These are phyloP conservation scores for cattle (Bos taurus) DNA, from an alignment of 2,113 vertebrate genomes.

Conservation along the genomic window ARS-UCD2.0 NC_037336.1:102514501-102515000, in stretches of 20 bases:
- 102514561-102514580: neutral
- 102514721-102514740: no score
- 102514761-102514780: neutral
- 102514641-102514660: neutral
- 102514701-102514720: neutral
- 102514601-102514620: neutral
- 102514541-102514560: neutral
- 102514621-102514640: neutral
- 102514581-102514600: neutral
- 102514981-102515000: neutral
- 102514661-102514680: neutral
- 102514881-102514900: neutral
- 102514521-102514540: neutral
- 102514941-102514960: neutral
- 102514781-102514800: neutral
- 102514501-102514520: neutral
- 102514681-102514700: accelerated
- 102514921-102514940: neutral
- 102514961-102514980: accelerated
- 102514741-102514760: neutral
- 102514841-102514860: neutral
- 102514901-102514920: accelerated
- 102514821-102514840: neutral
- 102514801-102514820: neutral
- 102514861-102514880: neutral